Base-by-base conservation (phyloP, 2,888 invertebrate species). In the Agrypnus murinus region DNA sequence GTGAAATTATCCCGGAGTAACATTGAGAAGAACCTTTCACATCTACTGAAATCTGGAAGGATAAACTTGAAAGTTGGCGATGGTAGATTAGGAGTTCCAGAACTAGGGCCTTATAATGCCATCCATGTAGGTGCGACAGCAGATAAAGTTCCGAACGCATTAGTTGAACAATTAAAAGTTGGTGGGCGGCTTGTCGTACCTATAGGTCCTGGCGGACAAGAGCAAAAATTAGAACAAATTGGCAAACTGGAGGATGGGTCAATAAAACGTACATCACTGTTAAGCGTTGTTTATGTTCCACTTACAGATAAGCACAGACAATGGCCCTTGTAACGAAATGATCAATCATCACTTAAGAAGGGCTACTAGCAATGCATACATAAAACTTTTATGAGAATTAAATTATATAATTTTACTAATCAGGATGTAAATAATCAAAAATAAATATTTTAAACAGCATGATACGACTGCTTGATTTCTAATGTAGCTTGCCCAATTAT, bases 251-350 rank as follows among this genome's bases (percentile, higher is more conserved):
- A 86, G 1, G 93, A 95, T 83, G 98, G 98, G 6, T 88, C 91
- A 34, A 90, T 97, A 3, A 88, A 88, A 17, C 89, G 92, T 71
- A 93, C 92, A 77, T 90, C 91, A 45, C 87, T 99, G 8, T 97
- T 98, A 95, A 95, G 96, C 45, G 99, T 99, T 9, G 94, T 97
- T 77, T 99, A 97, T 84, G 99, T 99, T 36, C 99, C 99, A 0
- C 88, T 99, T 50, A 99, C 99, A 0, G 97, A 97, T 84, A 91
- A 92, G 83, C 89, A 91, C 14, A 87, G 89, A 69, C 94, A 94
- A 81, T 91, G 90, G 89, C 89, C 90, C 55, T 82, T 83, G 75
- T 82, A 83, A 80, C 82, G n/a, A n/a, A n/a, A n/a, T n/a, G n/a
- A n/a, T n/a, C n/a, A n/a, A n/a, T n/a, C n/a, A n/a, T n/a, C n/a